Evolutionary conservation across 2,888 invertebrate species (phyloP).

Genomic region (Disparrhopalites patrizii): DNA sequence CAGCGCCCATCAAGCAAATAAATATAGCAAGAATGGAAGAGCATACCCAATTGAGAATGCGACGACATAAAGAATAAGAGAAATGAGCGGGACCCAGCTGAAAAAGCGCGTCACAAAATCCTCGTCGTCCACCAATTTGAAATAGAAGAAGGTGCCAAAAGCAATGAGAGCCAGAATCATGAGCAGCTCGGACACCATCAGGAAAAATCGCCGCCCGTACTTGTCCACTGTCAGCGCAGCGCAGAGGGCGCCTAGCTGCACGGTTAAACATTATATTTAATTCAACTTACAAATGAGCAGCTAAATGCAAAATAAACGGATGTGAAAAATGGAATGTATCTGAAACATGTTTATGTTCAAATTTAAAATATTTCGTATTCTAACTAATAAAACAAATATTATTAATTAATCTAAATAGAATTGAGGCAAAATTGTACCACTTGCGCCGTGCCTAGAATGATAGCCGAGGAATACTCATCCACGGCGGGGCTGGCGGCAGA

Average conservation of each 20-base stretch:
- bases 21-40: too few relatives aligned
- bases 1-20: too few relatives aligned
- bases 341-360: neutral
- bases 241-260: constrained; percentile 55
- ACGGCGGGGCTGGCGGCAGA: constrained; percentile 51
- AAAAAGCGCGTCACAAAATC: constrained; percentile 55
- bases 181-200: constrained; percentile 60
- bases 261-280: constrained; percentile 7
- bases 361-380: neutral
- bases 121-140: constrained; percentile 55
- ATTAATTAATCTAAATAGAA: neutral
- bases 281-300: too few relatives aligned
- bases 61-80: constrained; percentile 61
- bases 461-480: constrained; percentile 62
- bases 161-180: constrained; percentile 58
- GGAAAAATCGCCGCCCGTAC: constrained; percentile 60
- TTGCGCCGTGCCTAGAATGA: constrained; percentile 77
- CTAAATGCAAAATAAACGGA: neutral
- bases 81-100: constrained; percentile 59
- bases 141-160: constrained; percentile 59
- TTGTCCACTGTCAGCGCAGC: constrained; percentile 61
- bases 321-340: neutral
- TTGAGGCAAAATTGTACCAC: constrained; percentile 53
- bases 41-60: constrained; percentile 50
- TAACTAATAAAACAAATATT: neutral